A percentile compares a stretch with the other conserved stretches of the same genome.
phyloP scores from a whole-genome alignment of 2,888 invertebrate genomes.

The Rhyacophila evoluta region DNA sequence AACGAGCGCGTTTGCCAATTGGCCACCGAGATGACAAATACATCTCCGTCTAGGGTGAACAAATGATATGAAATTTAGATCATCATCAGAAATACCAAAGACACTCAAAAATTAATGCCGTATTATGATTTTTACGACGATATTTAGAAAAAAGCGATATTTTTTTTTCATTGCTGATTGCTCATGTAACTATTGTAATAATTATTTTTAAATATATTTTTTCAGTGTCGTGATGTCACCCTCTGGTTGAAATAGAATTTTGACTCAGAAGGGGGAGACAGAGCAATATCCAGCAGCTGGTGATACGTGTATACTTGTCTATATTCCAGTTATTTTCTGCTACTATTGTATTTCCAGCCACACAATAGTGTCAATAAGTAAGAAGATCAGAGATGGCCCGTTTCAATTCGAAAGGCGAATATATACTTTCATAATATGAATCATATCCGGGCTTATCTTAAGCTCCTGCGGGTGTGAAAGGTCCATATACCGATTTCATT shows the following conservation, averaged over 20 bases:
- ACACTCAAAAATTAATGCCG: too few relatives aligned
- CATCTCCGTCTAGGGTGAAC: too few relatives aligned
- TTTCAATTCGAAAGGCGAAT: neutral
- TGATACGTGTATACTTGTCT: neutral
- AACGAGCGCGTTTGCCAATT: too few relatives aligned
- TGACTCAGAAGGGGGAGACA: neutral
- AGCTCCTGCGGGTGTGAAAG: neutral
- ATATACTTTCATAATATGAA: neutral
- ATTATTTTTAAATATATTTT: too few relatives aligned
- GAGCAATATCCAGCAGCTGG: neutral
- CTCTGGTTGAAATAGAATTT: neutral
- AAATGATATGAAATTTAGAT: too few relatives aligned
- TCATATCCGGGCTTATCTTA: neutral
- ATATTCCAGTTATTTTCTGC: neutral
- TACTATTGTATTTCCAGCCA: neutral
- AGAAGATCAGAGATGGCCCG: neutral
- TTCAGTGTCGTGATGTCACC: neutral
- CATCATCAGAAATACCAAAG: too few relatives aligned
- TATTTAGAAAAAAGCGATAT: too few relatives aligned
- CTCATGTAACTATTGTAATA: too few relatives aligned
- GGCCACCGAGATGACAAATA: too few relatives aligned
- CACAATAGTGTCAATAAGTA: constrained; percentile 16
- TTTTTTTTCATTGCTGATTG: too few relatives aligned
- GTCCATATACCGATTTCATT: neutral
- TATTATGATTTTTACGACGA: too few relatives aligned